phyloP scores from a whole-genome alignment of 1,140 invertebrate species.

The Bombus soroeensis region DNA sequence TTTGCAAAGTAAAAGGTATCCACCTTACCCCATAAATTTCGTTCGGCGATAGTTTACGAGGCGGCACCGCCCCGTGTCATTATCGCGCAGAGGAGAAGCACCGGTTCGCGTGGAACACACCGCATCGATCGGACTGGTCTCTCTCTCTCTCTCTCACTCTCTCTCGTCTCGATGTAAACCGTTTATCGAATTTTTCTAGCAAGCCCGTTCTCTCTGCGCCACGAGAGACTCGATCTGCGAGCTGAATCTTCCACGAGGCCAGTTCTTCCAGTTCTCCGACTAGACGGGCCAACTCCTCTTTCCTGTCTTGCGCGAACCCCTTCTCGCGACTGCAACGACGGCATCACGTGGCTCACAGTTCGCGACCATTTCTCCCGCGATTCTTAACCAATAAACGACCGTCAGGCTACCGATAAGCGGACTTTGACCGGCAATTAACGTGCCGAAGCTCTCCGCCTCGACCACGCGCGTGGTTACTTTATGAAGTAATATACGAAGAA shows the following conservation, averaged over 20 bases:
- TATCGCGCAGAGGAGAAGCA: constrained; percentile 70
- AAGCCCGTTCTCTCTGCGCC: background rate
- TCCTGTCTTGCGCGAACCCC: background rate
- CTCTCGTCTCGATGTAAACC: constrained; percentile 14
- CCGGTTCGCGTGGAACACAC: constrained; percentile 19
- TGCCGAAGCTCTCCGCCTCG: background rate
- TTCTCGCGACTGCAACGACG: background rate
- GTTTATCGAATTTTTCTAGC: constrained; percentile 49
- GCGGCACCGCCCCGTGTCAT: constrained; percentile 76
- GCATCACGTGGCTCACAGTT: background rate
- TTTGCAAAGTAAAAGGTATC: constrained; percentile 55
- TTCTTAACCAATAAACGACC: constrained; percentile 24
- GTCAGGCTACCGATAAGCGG: constrained; percentile 27
- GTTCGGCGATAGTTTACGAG: constrained; percentile 76
- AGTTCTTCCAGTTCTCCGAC: constrained; percentile 42
- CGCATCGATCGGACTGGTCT: background rate
- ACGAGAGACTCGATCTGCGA: constrained; percentile 3
- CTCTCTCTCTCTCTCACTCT: background rate
- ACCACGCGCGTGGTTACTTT: background rate
- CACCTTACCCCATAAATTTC: constrained; percentile 77
- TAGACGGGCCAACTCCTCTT: background rate
- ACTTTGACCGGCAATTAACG: constrained; percentile 53
- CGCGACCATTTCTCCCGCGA: background rate
- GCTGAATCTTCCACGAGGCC: constrained; percentile 28
- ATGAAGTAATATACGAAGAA: background rate